Percentiles rank a stretch among this genome's conserved stretches.
These are phyloP conservation scores for Panopea generosa DNA, from an alignment of 2,888 invertebrate species.

Conservation along the genomic window DNA sequence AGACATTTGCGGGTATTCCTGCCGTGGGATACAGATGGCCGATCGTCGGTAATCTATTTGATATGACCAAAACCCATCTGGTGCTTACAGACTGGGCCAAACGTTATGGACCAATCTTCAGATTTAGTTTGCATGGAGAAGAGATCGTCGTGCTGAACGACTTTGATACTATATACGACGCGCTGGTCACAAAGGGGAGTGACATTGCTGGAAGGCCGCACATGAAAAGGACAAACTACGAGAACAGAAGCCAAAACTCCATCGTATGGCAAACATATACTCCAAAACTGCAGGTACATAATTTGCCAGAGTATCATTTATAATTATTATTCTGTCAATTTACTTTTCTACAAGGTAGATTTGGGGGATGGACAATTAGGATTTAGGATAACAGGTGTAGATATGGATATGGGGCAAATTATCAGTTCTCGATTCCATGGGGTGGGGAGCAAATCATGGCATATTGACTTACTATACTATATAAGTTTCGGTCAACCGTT, in stretches of 20 bases:
- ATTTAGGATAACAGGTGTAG: too few relatives aligned
- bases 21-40: constrained; percentile 65
- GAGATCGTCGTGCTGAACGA: constrained; percentile 78
- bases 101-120: constrained; percentile 74
- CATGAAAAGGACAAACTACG: constrained; percentile 71
- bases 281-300: constrained; percentile 68
- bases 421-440: too few relatives aligned
- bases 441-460: too few relatives aligned
- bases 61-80: constrained; percentile 68
- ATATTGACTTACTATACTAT: too few relatives aligned
- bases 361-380: too few relatives aligned
- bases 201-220: constrained; percentile 78
- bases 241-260: constrained; percentile 66
- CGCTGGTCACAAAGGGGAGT: constrained; percentile 69
- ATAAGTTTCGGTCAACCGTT: too few relatives aligned
- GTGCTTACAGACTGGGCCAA: constrained; percentile 69
- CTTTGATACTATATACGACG: constrained; percentile 72
- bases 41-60: constrained; percentile 69
- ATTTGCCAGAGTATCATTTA: too few relatives aligned
- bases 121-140: constrained; percentile 70
- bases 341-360: too few relatives aligned
- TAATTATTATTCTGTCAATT: background rate
- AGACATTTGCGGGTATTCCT: constrained; percentile 57
- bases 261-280: constrained; percentile 80
- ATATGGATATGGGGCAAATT: too few relatives aligned